These are phyloP conservation scores for Troides aeacus DNA, from an alignment of 2,888 invertebrate genomes.

Conservation along the genomic window DNA sequence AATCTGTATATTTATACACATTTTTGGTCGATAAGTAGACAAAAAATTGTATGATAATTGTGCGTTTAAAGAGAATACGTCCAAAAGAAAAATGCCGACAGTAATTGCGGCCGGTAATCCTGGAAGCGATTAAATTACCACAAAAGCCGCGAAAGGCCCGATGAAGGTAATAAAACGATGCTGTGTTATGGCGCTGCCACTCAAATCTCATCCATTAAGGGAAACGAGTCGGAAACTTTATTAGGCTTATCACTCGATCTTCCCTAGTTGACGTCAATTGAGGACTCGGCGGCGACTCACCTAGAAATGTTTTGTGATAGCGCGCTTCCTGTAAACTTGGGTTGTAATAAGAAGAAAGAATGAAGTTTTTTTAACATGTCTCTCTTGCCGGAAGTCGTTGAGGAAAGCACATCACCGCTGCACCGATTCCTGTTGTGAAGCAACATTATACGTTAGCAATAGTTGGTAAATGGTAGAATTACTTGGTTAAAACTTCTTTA, in stretches of 20 bases:
- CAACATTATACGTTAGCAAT: no score
- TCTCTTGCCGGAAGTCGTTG: no score
- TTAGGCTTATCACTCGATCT: constrained; percentile 42
- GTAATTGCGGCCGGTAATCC: constrained; percentile 34
- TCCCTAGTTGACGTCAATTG: constrained; percentile 36
- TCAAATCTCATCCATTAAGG: constrained; percentile 59
- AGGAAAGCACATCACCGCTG: no score
- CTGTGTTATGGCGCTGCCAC: constrained; percentile 52
- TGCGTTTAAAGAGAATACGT: background rate
- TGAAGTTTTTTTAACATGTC: no score
- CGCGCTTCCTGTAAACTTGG: no score
- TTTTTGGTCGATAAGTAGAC: no score
- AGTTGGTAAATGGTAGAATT: no score
- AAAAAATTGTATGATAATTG: no score
- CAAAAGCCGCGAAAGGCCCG: constrained; percentile 55
- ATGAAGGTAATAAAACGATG: constrained; percentile 56
- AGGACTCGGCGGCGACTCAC: constrained; percentile 25
- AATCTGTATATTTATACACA: no score
- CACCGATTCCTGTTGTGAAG: no score
- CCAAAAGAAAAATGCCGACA: constrained; percentile 16
- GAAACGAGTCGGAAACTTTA: constrained; percentile 41
- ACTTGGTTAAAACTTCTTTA: no score
- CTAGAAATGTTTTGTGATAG: background rate
- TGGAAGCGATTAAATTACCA: constrained; percentile 67
- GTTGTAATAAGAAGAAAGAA: no score